Conservation (phyloP, 2,888 invertebrate genomes). For the Oscheius sp. region DNA sequence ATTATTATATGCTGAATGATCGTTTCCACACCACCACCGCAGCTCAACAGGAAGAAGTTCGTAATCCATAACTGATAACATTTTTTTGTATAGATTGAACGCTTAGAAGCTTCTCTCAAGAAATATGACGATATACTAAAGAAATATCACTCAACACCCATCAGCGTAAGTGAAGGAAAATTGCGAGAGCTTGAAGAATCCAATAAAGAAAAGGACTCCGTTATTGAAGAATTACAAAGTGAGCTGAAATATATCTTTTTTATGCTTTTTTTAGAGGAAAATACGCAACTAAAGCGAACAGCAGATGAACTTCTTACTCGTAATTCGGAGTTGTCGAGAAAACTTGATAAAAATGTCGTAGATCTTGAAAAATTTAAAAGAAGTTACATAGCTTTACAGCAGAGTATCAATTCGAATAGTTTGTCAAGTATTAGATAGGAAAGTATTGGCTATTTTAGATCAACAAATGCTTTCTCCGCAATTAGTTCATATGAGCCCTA, state of each 20-base stretch:
- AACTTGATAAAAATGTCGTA: not conserved
- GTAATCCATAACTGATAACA: too few species aligned
- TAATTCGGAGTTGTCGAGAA: slow-evolving; percentile 1
- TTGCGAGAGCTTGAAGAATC: slow-evolving; percentile 13
- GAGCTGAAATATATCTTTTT: not conserved
- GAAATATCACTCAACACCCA: slow-evolving; percentile 17
- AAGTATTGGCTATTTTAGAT: not conserved
- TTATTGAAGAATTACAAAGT: slow-evolving; percentile 2
- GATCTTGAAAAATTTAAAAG: slow-evolving; percentile 4
- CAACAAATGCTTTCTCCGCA: not conserved
- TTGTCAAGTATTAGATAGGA: too few species aligned
- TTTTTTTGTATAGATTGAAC: not conserved
- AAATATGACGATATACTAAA: slow-evolving; percentile 9
- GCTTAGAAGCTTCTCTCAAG: not conserved
- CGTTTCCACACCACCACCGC: too few species aligned
- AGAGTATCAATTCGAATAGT: too few species aligned
- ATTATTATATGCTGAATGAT: too few species aligned
- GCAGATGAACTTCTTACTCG: not conserved
- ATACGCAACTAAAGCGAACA: not conserved
- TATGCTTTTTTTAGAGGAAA: slow-evolving; percentile 1
- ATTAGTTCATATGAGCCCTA: not conserved
- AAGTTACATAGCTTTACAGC: not conserved
- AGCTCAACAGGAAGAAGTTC: too few species aligned
- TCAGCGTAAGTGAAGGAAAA: slow-evolving; percentile 19
- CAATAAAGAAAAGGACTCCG: slow-evolving; percentile 5